Evolutionary conservation across 2,888 invertebrate genomes (phyloP).

Genomic region (Arenicola marina): DNA sequence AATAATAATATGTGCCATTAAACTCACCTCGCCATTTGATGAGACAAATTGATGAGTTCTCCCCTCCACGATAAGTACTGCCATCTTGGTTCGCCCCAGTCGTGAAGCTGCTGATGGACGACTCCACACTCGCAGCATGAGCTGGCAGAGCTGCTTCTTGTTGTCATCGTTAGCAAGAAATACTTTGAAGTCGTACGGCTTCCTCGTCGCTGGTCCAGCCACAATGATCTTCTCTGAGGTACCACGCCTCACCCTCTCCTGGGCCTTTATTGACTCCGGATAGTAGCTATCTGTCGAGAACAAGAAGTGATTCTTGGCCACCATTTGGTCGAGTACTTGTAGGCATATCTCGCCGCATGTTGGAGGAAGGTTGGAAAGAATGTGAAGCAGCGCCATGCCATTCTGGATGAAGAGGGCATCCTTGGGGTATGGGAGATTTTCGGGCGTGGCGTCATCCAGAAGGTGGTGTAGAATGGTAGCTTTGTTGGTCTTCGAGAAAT

Average conservation of each 20-base stretch:
- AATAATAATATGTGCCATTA: background rate
- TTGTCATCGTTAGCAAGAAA: constrained; percentile 6
- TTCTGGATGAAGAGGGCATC: constrained; percentile 13
- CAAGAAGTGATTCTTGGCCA: constrained; percentile 17
- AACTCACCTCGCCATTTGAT: constrained; percentile 7
- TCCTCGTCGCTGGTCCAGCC: constrained; percentile 11
- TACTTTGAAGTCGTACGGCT: constrained; percentile 10
- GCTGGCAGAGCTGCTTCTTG: constrained; percentile 8
- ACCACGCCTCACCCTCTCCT: constrained; percentile 14
- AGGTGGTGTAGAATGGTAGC: constrained; percentile 31
- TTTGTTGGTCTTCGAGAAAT: constrained; percentile 6
- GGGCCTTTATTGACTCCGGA: constrained; percentile 13
- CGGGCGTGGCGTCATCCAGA: constrained; percentile 7
- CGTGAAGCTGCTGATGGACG: background rate
- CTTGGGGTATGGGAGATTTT: constrained; percentile 1
- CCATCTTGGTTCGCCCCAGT: background rate
- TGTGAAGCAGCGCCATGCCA: constrained; percentile 18
- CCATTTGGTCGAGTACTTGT: constrained; percentile 15
- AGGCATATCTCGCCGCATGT: constrained; percentile 17
- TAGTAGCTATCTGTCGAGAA: constrained; percentile 16
- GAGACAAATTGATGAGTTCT: background rate
- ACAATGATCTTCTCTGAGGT: constrained; percentile 7
- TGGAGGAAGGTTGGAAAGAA: constrained; percentile 12
- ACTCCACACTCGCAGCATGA: constrained; percentile 7
- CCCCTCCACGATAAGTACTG: constrained; percentile 7